Base-by-base conservation (phyloP, 2,113 vertebrate genomes). In the Meles meles region DNA sequence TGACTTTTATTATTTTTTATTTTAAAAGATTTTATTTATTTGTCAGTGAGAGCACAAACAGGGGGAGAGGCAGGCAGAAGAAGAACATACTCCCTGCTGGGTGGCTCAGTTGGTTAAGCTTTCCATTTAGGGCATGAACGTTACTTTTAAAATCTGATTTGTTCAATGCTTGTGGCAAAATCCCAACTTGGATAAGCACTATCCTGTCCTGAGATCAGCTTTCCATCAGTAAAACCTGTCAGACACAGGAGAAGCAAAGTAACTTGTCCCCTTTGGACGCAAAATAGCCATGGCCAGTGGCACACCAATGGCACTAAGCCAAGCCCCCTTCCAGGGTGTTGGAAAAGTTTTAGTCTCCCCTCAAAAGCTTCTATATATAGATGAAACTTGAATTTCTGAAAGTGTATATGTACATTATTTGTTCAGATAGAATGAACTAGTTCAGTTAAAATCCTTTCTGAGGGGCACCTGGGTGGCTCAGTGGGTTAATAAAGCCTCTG, bases 401-500 rank as follows among this genome's bases (percentile, higher is more conserved):
- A 95, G n/a, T 37, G 13, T 63, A n/a, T 20, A 31, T 12, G 14
- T 39, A 80, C 11, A 49, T 17, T 80, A 47, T 52, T 86, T n/a
- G 2, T 67, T 96, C 27, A 87, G 85, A 71, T 49, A 55, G 37
- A 95, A 82, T 87, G 21, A 96, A 79, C 18, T 79, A 80, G 15
- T 90, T 93, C 27, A 84, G 37, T 49, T 85, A 86, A 96, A 90
- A 93, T 81, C 23, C 59, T 93, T 93, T 71, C 42, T 77, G 52
- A 94, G n/a, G n/a, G n/a, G n/a, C n/a, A n/a, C n/a, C n/a, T n/a
- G n/a, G n/a, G n/a, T n/a, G n/a, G n/a, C n/a, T n/a, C n/a, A n/a
- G n/a, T n/a, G n/a, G n/a, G n/a, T n/a, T n/a, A n/a, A n/a, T n/a
- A n/a, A n/a, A n/a, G n/a, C n/a, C n/a, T n/a, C n/a, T n/a, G n/a